phyloP scores from a whole-genome alignment of 2,888 invertebrate species.

The Coronaproctus castanopsis region DNA sequence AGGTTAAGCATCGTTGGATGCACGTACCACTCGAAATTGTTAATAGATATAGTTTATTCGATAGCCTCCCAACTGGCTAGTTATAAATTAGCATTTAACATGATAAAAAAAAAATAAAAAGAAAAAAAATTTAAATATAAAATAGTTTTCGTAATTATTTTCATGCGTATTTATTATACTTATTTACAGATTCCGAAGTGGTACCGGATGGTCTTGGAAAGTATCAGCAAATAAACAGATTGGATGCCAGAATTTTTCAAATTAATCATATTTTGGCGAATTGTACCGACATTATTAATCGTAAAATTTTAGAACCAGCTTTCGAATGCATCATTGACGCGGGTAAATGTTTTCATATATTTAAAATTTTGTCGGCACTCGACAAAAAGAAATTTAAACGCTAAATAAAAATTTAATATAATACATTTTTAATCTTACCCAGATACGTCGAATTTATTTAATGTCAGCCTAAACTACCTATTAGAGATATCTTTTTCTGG shows the following conservation, averaged over 20 bases:
- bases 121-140: not conserved
- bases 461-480: too few species aligned
- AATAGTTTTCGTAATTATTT: not conserved
- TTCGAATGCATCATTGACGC: slow-evolving; percentile 31
- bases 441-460: too few species aligned
- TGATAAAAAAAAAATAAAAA: not conserved
- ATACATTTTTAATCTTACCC: too few species aligned
- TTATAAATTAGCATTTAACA: too few species aligned
- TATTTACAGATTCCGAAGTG: not conserved
- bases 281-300: slow-evolving; percentile 30
- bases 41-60: too few species aligned
- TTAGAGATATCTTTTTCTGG: too few species aligned
- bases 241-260: slow-evolving; percentile 30
- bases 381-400: too few species aligned
- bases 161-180: not conserved
- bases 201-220: slow-evolving; percentile 26
- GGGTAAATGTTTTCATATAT: slow-evolving; percentile 23
- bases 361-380: not conserved
- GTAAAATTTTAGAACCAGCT: slow-evolving; percentile 27
- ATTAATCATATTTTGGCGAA: slow-evolving; percentile 29
- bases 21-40: too few species aligned
- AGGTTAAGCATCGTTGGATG: too few species aligned
- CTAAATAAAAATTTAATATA: too few species aligned
- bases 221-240: slow-evolving; percentile 24
- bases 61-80: too few species aligned